These are phyloP conservation scores for Nephrotoma flavescens DNA, from an alignment of 2,888 invertebrate species.

Conservation along the genomic window DNA sequence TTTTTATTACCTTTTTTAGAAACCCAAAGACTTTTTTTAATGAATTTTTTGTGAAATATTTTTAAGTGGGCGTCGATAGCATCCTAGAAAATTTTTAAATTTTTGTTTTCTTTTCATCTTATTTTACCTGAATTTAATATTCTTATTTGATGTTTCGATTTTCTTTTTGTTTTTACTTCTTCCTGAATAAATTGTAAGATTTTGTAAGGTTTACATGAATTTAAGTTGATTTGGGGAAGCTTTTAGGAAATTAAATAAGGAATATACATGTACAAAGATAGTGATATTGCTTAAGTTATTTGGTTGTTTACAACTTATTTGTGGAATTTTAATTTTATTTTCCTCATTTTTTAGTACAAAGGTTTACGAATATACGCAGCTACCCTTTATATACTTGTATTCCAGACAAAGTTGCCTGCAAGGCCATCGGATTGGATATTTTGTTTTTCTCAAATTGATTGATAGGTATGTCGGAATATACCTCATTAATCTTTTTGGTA, in stretches of 20 bases:
- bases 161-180: neutral
- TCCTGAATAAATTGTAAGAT: neutral
- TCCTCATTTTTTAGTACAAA: neutral
- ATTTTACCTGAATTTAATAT: neutral
- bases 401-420: neutral
- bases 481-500: neutral
- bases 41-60: neutral
- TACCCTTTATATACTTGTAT: neutral
- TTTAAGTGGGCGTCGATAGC: neutral
- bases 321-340: neutral
- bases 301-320: neutral
- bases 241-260: neutral
- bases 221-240: neutral
- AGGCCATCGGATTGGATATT: neutral
- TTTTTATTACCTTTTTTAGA: neutral
- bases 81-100: neutral
- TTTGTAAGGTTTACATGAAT: neutral
- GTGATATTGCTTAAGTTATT: neutral
- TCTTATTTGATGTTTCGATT: neutral
- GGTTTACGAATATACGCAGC: neutral
- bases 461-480: neutral
- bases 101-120: neutral
- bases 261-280: neutral
- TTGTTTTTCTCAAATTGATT: neutral
- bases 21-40: neutral